Base-by-base conservation (phyloP, 2,797 vertebrate genomes). In the Betta splendens region DNA sequence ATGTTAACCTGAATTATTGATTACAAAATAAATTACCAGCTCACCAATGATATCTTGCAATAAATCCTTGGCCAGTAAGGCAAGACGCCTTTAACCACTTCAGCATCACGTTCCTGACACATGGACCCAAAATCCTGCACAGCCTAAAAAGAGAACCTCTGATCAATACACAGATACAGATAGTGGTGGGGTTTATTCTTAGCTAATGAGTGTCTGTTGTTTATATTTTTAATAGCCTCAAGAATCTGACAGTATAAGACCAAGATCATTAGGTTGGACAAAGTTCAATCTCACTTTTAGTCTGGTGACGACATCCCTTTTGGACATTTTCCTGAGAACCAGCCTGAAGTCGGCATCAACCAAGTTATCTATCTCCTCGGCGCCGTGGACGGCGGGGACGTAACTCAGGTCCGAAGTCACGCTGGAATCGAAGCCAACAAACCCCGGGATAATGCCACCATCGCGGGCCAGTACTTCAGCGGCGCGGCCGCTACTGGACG, bases 21-120 rank as follows among this genome's bases (percentile, higher is more conserved):
- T 35, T 28, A 20, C 29, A 7, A 10, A 4, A 12, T 33, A 26
- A 33, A 49, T 25, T 5, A 39, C 3, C 16, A 55, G 17, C 92
- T 92, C 87, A 99, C 97, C 87, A 96, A 75, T 47, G 96, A 96
- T 81, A 99, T 94, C 88, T 95, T 96, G 86, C 96, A 98, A 85
- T 99, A 99, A 81, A 98, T 98, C 75, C 95, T 92, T 2, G 98
- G 94, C 98, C 98, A 99, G 58, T 98, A 99, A 3, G 97, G 97
- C 60, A 99, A 94, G 53, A 98, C 96, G 23, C 97, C 97, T 91
- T 95, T 97, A 3, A 99, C 96, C 66, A 90, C 82, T 72, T 97
- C 95, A 0, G 93, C 83, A 28, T 98, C 94, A 82, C 94, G 92
- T 49, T 98, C 95, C 68, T 95, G 94, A 87, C 97, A 99, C 96